phyloP scores from a whole-genome alignment of 2,888 invertebrate genomes.

The Dione juno region DNA sequence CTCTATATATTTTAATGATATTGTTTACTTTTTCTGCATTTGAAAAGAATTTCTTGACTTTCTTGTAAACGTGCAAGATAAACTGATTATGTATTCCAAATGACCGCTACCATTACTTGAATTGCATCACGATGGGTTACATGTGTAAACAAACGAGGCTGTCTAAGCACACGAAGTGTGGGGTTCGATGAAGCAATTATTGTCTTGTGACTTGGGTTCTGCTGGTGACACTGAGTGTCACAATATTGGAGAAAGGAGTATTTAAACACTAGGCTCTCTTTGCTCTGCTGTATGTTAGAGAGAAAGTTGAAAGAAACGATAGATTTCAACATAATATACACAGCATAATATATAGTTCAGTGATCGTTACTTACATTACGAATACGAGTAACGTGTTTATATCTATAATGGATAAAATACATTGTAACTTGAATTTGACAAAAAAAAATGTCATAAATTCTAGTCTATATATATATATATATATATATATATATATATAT shows the following conservation, averaged over 20 bases:
- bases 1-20: constrained; percentile 15
- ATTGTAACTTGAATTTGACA: background rate
- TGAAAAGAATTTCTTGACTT: background rate
- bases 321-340: too few relatives aligned
- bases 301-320: too few relatives aligned
- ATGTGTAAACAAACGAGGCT: background rate
- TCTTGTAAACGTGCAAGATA: constrained; percentile 2
- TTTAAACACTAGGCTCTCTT: background rate
- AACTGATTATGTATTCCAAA: background rate
- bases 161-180: background rate
- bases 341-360: too few relatives aligned
- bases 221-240: background rate
- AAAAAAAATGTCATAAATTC: background rate
- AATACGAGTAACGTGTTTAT: too few relatives aligned
- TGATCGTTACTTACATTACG: too few relatives aligned
- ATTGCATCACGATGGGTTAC: background rate
- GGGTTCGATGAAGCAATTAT: background rate
- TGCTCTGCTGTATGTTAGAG: too few relatives aligned
- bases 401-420: background rate
- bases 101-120: background rate
- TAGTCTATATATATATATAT: background rate
- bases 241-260: background rate
- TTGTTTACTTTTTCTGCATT: background rate
- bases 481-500: too few relatives aligned
- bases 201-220: background rate